These are phyloP conservation scores for Rhabditophanes sp. DNA, from an alignment of 2,888 invertebrate genomes.

Conservation along the genomic window DNA sequence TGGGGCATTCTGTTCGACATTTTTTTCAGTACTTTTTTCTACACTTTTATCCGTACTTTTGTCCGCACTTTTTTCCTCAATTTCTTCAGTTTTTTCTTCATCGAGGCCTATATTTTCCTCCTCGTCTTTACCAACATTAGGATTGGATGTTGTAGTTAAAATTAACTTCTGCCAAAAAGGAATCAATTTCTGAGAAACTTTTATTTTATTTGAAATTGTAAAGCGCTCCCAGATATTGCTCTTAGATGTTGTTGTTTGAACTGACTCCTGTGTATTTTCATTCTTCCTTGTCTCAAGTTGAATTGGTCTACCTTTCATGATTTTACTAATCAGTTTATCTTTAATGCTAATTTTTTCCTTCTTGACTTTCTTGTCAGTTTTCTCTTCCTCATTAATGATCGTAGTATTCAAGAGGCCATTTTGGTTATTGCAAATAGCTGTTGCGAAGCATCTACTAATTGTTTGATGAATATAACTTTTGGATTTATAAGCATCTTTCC, in stretches of 20 bases:
- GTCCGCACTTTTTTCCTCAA: background rate
- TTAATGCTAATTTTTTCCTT: too few relatives aligned
- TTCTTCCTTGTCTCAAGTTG: background rate
- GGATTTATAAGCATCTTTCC: slow-evolving; percentile 39
- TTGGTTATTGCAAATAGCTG: slow-evolving; percentile 34
- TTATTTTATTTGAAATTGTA: too few relatives aligned
- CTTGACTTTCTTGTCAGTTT: slow-evolving; percentile 8
- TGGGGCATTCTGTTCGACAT: background rate
- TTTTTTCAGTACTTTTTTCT: background rate
- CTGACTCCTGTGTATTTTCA: slow-evolving; percentile 1
- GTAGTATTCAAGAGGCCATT: slow-evolving; percentile 33
- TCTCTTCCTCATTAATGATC: slow-evolving; percentile 16
- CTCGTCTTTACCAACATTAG: background rate
- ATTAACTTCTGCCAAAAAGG: slow-evolving; percentile 40
- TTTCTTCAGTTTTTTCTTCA: slow-evolving; percentile 8
- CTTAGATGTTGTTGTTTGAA: slow-evolving; percentile 16
- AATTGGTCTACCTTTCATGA: too few relatives aligned
- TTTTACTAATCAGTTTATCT: too few relatives aligned
- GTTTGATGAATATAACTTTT: slow-evolving; percentile 43
- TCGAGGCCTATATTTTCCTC: slow-evolving; percentile 12
- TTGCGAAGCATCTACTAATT: slow-evolving; percentile 38
- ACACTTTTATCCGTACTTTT: slow-evolving; percentile 2
- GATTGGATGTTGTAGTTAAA: slow-evolving; percentile 15
- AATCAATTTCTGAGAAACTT: too few relatives aligned
- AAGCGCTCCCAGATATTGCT: slow-evolving; percentile 34